These are phyloP conservation scores for Bedellia somnulentella DNA, from an alignment of 2,888 invertebrate species.

Conservation along the genomic window DNA sequence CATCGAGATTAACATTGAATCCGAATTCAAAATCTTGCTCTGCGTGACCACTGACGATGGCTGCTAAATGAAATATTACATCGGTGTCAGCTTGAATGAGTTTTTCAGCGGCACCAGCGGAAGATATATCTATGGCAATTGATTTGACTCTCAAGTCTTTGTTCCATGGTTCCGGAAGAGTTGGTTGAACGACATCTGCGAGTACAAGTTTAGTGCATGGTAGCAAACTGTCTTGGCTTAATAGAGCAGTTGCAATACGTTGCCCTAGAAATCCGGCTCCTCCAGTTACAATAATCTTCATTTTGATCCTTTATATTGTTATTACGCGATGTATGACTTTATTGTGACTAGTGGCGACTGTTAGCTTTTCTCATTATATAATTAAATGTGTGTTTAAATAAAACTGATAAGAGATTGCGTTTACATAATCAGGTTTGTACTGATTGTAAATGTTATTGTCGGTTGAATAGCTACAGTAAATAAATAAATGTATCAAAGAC, in stretches of 20 bases:
- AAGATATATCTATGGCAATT: conserved; percentile 17
- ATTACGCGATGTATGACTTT: too few relatives aligned
- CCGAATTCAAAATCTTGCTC: conserved; percentile 40
- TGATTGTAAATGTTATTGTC: too few relatives aligned
- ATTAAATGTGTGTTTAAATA: too few relatives aligned
- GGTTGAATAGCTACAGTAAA: too few relatives aligned
- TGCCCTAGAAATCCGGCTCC: conserved; percentile 32
- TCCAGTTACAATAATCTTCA: conserved; percentile 36
- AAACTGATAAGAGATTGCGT: too few relatives aligned
- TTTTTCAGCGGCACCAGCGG: conserved; percentile 17
- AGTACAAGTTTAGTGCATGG: conserved; percentile 19
- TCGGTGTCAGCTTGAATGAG: conserved; percentile 19
- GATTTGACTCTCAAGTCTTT: conserved; percentile 18
- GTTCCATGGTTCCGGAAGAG: conserved; percentile 10
- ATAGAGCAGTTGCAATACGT: conserved; percentile 21
- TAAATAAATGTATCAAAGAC: too few relatives aligned
- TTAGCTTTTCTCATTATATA: too few relatives aligned
- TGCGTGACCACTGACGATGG: conserved; percentile 40
- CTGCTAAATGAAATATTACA: conserved; percentile 37
- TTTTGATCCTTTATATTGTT: conserved; percentile 9
- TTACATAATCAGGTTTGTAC: too few relatives aligned
- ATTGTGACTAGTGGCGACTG: too few relatives aligned
- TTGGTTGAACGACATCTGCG: conserved; percentile 5
- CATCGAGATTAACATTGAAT: conserved; percentile 34
- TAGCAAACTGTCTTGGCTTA: conserved; percentile 16